These are phyloP conservation scores for Phengaris arion DNA, from an alignment of 2,888 invertebrate species.

Conservation along the genomic window DNA sequence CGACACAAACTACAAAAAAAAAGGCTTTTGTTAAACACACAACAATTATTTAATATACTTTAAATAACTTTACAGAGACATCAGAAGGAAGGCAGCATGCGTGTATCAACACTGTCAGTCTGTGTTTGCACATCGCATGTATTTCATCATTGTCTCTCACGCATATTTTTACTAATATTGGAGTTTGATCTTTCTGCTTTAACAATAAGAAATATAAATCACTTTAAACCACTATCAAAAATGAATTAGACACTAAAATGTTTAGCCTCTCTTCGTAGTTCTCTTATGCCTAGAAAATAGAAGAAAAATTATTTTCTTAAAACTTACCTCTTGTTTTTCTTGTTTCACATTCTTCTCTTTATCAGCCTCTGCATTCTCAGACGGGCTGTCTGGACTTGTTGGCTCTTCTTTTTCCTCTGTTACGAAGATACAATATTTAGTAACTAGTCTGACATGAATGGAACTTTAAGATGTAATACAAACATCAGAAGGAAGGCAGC, in stretches of 20 bases:
- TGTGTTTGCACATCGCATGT: conserved; percentile 60
- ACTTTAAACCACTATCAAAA: too few relatives aligned
- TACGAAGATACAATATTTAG: conserved; percentile 29
- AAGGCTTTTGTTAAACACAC: too few relatives aligned
- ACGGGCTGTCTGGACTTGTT: conserved; percentile 57
- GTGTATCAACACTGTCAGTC: conserved; percentile 57
- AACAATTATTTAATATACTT: background rate
- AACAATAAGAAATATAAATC: too few relatives aligned
- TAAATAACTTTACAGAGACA: conserved; percentile 25
- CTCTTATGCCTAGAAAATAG: too few relatives aligned
- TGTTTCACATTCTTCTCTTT: conserved; percentile 57
- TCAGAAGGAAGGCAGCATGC: conserved; percentile 71
- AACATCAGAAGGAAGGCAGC: conserved; percentile 66
- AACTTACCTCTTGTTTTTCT: conserved; percentile 66
- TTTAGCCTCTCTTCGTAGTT: too few relatives aligned
- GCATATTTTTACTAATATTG: too few relatives aligned
- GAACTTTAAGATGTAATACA: background rate
- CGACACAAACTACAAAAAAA: too few relatives aligned
- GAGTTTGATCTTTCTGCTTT: too few relatives aligned
- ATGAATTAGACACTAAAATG: too few relatives aligned
- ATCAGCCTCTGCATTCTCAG: conserved; percentile 40
- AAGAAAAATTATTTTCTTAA: too few relatives aligned
- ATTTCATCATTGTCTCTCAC: conserved; percentile 49
- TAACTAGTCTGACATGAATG: conserved; percentile 10
- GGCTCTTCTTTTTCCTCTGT: conserved; percentile 67